Percentiles rank a stretch among this genome's conserved stretches.
phyloP scores from a whole-genome alignment of 2,888 invertebrate genomes.

The Trisateles emortualis region DNA sequence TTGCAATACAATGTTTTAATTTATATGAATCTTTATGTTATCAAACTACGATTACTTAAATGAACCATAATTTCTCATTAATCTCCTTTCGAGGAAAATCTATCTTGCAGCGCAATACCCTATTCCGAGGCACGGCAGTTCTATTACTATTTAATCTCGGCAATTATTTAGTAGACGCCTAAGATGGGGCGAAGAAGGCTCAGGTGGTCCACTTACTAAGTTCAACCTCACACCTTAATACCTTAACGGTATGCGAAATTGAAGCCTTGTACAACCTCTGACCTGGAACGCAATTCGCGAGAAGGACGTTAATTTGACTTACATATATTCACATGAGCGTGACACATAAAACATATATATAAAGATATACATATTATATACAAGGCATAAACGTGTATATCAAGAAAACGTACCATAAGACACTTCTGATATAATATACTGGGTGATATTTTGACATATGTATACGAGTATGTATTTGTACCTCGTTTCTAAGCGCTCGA shows the following conservation, averaged over 20 bases:
- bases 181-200: slow-evolving; percentile 16
- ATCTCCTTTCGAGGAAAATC: slow-evolving; percentile 13
- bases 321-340: slow-evolving; percentile 24
- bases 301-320: slow-evolving; percentile 42
- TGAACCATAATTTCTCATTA: slow-evolving; percentile 20
- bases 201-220: slow-evolving; percentile 37
- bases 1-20: too few relatives aligned
- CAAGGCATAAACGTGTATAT: not conserved
- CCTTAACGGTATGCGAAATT: slow-evolving; percentile 41
- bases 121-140: slow-evolving; percentile 15
- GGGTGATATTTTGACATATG: too few relatives aligned
- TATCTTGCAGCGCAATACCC: slow-evolving; percentile 22
- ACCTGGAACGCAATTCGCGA: slow-evolving; percentile 33
- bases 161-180: slow-evolving; percentile 36
- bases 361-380: too few relatives aligned
- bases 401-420: not conserved
- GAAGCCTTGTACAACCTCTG: slow-evolving; percentile 24
- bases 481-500: too few relatives aligned
- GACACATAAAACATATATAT: slow-evolving; percentile 8
- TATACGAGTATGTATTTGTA: too few relatives aligned
- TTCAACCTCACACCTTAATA: slow-evolving; percentile 36
- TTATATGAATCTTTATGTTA: too few relatives aligned
- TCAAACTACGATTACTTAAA: not conserved
- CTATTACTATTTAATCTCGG: slow-evolving; percentile 41
- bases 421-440: too few relatives aligned